Base-by-base conservation (phyloP, 2,888 invertebrate genomes). In the Polyommatus iphigenia region DNA sequence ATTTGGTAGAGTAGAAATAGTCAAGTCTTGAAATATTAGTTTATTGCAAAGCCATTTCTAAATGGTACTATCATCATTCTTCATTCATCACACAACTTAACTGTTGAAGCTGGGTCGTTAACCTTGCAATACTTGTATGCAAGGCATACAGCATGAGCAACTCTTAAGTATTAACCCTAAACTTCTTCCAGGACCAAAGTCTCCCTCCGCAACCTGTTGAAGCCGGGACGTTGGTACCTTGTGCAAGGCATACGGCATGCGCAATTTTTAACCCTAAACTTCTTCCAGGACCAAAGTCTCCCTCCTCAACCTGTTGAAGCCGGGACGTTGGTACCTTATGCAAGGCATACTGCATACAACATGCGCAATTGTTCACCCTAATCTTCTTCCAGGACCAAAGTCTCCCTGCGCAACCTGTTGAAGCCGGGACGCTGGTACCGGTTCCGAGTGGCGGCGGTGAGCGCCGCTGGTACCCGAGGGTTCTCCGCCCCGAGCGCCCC, bases 341-440 rank as follows among this genome's bases (percentile, higher is more conserved):
- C 7, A 36, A 41, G 41, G 10, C 41, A 41, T 41, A 8, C 8
- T 1, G 10, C 10, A 10, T 10, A 41, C 10, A 10, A 2, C 10
- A 46, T 46, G 46, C 10, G 10, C 3, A 46, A 3, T 3, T 46
- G 29, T 8, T 46, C 46, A 72, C 24, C 32, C 54, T 15, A 54
- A 41, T 36, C 41, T 77, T 6, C 41, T 73, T 50, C 7, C 80
- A 95, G 95, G 82, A 92, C 94, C 0, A 94, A 93, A 80, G 92
- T 94, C 2, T 91, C 95, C 0, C 87, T 96, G 15, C 94, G 94
- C 32, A 94, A 94, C 78, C 87, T 95, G 50, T 87, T 95, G 76
- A 96, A 95, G 84, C 96, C 96, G 0, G 97, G 97, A 4, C 95
- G 96, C 76, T 97, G 97, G 97, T 97, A 97, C 88, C 96, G 97